A percentile compares a stretch with the other conserved stretches of the same genome.
Conservation (phyloP, 2,888 invertebrate genomes). For the Nemapogon koenigi region DNA sequence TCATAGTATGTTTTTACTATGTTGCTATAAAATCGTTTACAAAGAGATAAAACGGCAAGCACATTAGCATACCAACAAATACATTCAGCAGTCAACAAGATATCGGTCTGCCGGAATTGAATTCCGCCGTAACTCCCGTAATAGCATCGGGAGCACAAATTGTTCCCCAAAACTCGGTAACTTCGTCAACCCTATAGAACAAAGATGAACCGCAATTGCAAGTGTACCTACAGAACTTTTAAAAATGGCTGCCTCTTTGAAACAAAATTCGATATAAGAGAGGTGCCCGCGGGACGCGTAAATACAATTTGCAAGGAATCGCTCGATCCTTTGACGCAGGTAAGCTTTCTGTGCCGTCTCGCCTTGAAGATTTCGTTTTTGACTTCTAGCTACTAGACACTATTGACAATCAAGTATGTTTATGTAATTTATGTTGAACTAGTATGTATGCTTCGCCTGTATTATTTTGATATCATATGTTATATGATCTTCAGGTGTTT, state of each 20-base stretch:
- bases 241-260: conserved; percentile 62
- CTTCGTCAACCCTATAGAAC: conserved; percentile 60
- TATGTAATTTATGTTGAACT: too few relatives aligned
- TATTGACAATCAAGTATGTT: too few relatives aligned
- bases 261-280: conserved; percentile 54
- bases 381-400: too few relatives aligned
- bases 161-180: conserved; percentile 58
- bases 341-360: too few relatives aligned
- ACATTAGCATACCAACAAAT: too few relatives aligned
- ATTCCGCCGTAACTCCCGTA: conserved; percentile 45
- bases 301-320: conserved; percentile 58
- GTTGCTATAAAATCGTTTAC: too few relatives aligned
- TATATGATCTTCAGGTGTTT: too few relatives aligned
- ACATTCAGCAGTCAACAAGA: conserved; percentile 36
- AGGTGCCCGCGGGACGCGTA: conserved; percentile 56
- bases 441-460: too few relatives aligned
- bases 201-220: conserved; percentile 60
- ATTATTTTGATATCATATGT: too few relatives aligned
- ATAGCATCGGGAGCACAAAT: conserved; percentile 59
- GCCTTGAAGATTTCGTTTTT: too few relatives aligned
- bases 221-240: conserved; percentile 36
- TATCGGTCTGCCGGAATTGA: conserved; percentile 45
- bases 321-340: conserved; percentile 55
- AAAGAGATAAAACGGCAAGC: too few relatives aligned
- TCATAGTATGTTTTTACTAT: too few relatives aligned